phyloP scores from a whole-genome alignment of 1,140 invertebrate genomes.

The Camponotus pennsylvanicus region DNA sequence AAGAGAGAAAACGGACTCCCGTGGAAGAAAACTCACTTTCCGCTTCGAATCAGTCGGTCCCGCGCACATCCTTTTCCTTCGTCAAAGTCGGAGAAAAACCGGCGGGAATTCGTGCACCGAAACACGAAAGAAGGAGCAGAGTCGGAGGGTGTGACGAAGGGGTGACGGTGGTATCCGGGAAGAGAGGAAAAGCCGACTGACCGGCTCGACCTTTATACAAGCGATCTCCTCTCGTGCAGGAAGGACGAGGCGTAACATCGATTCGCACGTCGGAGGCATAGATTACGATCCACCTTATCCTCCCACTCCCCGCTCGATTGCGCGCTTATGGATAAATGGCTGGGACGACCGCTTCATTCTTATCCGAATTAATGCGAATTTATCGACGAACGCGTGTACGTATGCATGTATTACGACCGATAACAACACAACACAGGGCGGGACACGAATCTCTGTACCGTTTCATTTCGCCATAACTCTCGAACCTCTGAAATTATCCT shows the following conservation, averaged over 20 bases:
- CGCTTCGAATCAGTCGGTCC: constrained; percentile 65
- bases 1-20: constrained; percentile 20
- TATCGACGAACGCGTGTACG: constrained; percentile 10
- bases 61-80: constrained; percentile 9
- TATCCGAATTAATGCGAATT: constrained; percentile 56
- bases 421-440: background rate
- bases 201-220: background rate
- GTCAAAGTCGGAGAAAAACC: constrained; percentile 49
- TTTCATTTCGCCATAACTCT: constrained; percentile 43
- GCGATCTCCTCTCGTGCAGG: background rate
- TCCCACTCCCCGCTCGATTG: background rate
- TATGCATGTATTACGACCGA: constrained; percentile 11
- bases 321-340: constrained; percentile 38
- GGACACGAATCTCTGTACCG: constrained; percentile 18
- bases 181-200: background rate
- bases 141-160: background rate
- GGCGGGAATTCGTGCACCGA: constrained; percentile 35
- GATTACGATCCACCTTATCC: constrained; percentile 46
- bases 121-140: background rate
- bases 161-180: background rate
- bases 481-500: constrained; percentile 31
- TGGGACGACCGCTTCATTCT: constrained; percentile 33
- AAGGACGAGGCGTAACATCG: constrained; percentile 32
- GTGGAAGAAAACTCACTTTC: constrained; percentile 79
- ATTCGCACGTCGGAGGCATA: constrained; percentile 40